Evolutionary conservation across 2,888 invertebrate species (phyloP).

Genomic region (Allygus modestus): DNA sequence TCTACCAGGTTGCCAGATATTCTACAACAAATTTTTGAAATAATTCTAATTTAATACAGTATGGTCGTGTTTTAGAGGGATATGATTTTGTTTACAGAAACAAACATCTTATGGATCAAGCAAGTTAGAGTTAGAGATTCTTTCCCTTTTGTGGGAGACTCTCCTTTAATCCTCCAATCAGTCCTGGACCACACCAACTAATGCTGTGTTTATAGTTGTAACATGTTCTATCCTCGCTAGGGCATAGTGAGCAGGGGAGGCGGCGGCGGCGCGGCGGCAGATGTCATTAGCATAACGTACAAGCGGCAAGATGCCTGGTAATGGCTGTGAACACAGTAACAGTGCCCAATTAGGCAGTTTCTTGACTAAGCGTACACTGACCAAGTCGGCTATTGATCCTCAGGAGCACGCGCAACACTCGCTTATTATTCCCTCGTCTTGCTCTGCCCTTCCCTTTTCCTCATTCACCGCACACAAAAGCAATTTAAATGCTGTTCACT

Average conservation of each 20-base stretch:
- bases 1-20: too few species aligned
- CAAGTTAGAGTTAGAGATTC: too few species aligned
- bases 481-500: slow-evolving; percentile 64
- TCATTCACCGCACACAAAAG: slow-evolving; percentile 68
- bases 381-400: slow-evolving; percentile 51
- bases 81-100: too few species aligned
- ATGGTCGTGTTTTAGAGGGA: too few species aligned
- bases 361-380: slow-evolving; percentile 57
- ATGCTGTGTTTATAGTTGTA: too few species aligned
- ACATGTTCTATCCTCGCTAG: too few species aligned
- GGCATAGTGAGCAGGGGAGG: background rate
- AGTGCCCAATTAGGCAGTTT: slow-evolving; percentile 46
- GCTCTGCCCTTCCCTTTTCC: slow-evolving; percentile 60
- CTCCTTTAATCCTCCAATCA: too few species aligned
- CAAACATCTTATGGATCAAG: too few species aligned
- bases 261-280: background rate
- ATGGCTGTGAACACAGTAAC: slow-evolving; percentile 44
- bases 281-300: slow-evolving; percentile 44
- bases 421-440: slow-evolving; percentile 59
- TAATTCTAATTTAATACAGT: too few species aligned
- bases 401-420: slow-evolving; percentile 41
- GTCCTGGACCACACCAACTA: too few species aligned
- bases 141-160: too few species aligned
- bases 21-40: too few species aligned
- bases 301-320: slow-evolving; percentile 17